Conservation (phyloP, 2,888 invertebrate species). For the Pseudococcus viburni region DNA sequence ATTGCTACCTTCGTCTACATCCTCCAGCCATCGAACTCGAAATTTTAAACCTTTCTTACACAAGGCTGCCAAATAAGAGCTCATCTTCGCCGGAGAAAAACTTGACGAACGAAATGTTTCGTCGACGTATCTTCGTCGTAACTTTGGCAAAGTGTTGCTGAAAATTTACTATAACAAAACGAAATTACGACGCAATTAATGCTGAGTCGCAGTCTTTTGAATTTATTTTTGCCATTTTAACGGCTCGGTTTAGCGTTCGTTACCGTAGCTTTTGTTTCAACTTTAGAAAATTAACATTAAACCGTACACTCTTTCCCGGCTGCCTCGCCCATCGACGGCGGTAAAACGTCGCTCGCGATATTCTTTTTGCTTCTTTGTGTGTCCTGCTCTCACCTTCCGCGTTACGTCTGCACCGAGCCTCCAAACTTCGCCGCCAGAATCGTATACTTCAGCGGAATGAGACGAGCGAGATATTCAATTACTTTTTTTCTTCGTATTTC, state of each 20-base stretch:
- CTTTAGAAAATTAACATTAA: conserved; percentile 56
- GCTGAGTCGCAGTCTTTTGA: conserved; percentile 58
- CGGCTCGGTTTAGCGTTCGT: conserved; percentile 60
- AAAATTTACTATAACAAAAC: conserved; percentile 63
- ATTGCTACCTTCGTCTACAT: too few relatives aligned
- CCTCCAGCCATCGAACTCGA: background rate
- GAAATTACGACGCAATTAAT: conserved; percentile 63
- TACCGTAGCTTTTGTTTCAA: conserved; percentile 59
- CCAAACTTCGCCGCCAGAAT: background rate
- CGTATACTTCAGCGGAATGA: background rate
- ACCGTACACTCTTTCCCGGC: background rate
- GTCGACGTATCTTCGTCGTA: background rate
- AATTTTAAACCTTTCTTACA: background rate
- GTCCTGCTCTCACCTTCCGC: background rate
- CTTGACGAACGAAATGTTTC: conserved; percentile 7
- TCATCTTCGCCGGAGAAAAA: background rate
- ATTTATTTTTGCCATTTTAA: conserved; percentile 60
- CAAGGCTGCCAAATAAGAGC: background rate
- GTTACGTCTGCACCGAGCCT: background rate
- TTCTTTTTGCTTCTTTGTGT: background rate
- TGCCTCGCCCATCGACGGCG: background rate
- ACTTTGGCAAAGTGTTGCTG: conserved; percentile 60
- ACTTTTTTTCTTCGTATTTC: background rate
- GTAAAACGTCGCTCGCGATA: background rate
- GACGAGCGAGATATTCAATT: conserved; percentile 20